Evolutionary conservation across 2,797 vertebrate species (phyloP).

Genomic region (Smutsia temminckii): DNA sequence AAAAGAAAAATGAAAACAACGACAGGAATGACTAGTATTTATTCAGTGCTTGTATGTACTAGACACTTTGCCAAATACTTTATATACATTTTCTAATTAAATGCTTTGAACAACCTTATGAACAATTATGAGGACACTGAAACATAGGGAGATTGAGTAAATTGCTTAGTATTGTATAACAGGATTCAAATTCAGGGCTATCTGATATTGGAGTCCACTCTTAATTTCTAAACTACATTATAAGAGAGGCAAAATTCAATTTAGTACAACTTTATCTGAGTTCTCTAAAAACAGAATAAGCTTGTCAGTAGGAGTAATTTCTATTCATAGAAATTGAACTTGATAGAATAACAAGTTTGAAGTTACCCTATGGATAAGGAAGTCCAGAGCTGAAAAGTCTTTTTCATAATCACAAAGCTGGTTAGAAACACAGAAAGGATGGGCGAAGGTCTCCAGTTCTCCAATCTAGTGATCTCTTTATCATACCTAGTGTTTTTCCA

Average conservation of each 20-base stretch:
- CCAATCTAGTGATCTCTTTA: too few relatives aligned
- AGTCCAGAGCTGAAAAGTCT: neutral
- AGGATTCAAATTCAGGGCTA: neutral
- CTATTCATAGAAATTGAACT: neutral
- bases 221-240: neutral
- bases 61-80: neutral
- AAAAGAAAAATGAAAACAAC: neutral
- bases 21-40: neutral
- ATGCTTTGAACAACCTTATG: neutral
- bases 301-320: neutral
- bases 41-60: neutral
- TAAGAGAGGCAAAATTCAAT: neutral
- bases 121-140: neutral
- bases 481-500: neutral
- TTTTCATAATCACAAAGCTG: neutral
- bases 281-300: neutral
- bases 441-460: neutral
- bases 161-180: neutral
- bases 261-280: neutral
- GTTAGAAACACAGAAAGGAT: neutral
- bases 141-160: neutral
- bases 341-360: neutral
- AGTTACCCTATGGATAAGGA: accelerated
- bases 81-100: neutral
- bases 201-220: neutral